Evolutionary conservation across 2,888 invertebrate species (phyloP).

Genomic region (Dermolepida albohirtum): DNA sequence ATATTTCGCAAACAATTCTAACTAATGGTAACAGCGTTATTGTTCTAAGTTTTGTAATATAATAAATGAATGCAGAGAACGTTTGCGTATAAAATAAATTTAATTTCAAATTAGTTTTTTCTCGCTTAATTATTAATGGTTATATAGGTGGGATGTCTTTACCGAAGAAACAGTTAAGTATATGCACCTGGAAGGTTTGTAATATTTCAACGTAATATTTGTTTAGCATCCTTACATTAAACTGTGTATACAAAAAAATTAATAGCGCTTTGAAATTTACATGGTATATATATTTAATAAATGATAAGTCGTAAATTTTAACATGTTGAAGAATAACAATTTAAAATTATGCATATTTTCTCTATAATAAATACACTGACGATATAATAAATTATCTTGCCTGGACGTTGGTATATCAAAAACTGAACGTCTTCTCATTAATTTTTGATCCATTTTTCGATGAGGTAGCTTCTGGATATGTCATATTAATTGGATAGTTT

Average conservation of each 20-base stretch:
- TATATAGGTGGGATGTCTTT: slow-evolving; percentile 7
- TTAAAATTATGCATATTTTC: slow-evolving; percentile 25
- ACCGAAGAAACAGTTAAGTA: too few relatives aligned
- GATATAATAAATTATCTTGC: slow-evolving; percentile 36
- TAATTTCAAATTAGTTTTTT: slow-evolving; percentile 1
- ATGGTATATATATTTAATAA: slow-evolving; percentile 28
- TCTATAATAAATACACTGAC: slow-evolving; percentile 33
- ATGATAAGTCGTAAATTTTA: slow-evolving; percentile 24
- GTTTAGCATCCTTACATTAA: background rate
- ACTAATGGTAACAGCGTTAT: too few relatives aligned
- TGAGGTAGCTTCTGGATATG: slow-evolving; percentile 37
- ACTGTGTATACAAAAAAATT: slow-evolving; percentile 7
- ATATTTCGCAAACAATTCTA: too few relatives aligned
- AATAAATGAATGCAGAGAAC: too few relatives aligned
- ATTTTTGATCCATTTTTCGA: slow-evolving; percentile 36
- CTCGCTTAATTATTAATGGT: background rate
- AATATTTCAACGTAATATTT: background rate
- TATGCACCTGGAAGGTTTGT: too few relatives aligned
- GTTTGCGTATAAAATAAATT: too few relatives aligned
- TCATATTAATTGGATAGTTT: slow-evolving; percentile 51
- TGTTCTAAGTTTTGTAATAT: too few relatives aligned
- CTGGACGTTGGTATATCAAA: slow-evolving; percentile 37
- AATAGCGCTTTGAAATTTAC: slow-evolving; percentile 16
- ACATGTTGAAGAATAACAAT: slow-evolving; percentile 14
- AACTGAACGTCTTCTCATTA: slow-evolving; percentile 36